Conservation (phyloP, 2,888 invertebrate genomes). For the Horisme vitalbata region DNA sequence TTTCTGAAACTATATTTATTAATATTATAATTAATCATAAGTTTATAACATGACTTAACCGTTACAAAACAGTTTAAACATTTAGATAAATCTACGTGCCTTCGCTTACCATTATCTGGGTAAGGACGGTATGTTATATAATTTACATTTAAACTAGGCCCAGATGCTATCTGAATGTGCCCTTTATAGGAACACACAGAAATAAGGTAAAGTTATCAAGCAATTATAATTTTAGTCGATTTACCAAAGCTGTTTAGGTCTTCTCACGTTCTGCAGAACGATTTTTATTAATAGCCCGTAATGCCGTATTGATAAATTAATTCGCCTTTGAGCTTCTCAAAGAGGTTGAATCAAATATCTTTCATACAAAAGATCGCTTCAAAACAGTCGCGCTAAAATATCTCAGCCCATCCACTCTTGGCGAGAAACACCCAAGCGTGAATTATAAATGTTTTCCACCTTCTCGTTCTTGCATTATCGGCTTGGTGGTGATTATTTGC, state of each 20-base stretch:
- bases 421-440: too few relatives aligned
- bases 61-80: constrained; percentile 80
- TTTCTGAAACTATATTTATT: constrained; percentile 79
- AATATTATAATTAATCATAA: constrained; percentile 79
- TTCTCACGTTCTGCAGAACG: neutral
- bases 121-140: constrained; percentile 77
- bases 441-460: too few relatives aligned
- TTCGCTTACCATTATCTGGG: constrained; percentile 76
- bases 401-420: too few relatives aligned
- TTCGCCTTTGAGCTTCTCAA: neutral
- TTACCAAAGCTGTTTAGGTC: constrained; percentile 44
- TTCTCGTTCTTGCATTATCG: too few relatives aligned
- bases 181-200: constrained; percentile 22
- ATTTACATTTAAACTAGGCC: constrained; percentile 78
- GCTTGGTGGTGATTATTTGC: too few relatives aligned
- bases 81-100: constrained; percentile 71
- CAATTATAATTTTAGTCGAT: constrained; percentile 41
- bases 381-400: too few relatives aligned
- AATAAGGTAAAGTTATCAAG: constrained; percentile 24
- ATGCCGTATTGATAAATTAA: neutral
- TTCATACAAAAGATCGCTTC: too few relatives aligned
- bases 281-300: neutral
- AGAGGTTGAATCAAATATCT: too few relatives aligned
- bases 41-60: constrained; percentile 81
- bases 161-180: constrained; percentile 49